Evolutionary conservation across 1,140 invertebrate species (phyloP), one percentile per base, ranked within the genome.

Genomic region (Drosophila ogumai): DNA sequence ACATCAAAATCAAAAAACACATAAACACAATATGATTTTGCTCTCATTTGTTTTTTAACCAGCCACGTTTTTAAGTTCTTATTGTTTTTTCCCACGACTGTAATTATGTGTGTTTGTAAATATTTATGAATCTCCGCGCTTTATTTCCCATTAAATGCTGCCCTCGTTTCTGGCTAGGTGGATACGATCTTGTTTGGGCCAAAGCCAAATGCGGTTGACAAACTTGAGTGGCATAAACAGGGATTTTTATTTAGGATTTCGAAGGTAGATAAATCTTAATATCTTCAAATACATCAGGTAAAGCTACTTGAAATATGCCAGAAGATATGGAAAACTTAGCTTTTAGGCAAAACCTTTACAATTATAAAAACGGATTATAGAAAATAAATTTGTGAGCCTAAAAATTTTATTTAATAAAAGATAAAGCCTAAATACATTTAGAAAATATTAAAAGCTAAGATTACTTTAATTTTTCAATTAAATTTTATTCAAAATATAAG

Each of bases 61-160:
- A 57, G 49, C 34, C 15, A 54, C 41, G 41, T 43, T 52, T 54
- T 65, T 74, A 65, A 61, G 43, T 73, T 67, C 55, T 77, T 75
- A 44, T 78, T 86, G 56, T 75, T 75, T 64, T 88, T 87, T 87
- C 82, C 84, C 84, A 87, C 82, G 80, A 68, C 73, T 75, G 67
- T 69, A 54, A 63, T 66, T 61, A 41, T 68, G 64, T 65, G 56
- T 78, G 76, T 68, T 75, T 60, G 79, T 88, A 88, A 87, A 88
- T 88, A 88, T 87, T 87, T 82, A 74, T 74, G 19, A 66, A 67
- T 66, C 40, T 80, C 31, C 36, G 38, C 40, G 57, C 52, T 78
- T 78, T 44, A 71, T 78, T 71, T 78, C 65, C 75, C 75, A 78
- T 78, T 71, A 78, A 78, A 78, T 63, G 46, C 54, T 63, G 46